Evolutionary conservation across 2,797 vertebrate genomes (phyloP), one percentile per base, ranked within the genome.

Genomic region (Botia almorhae): DNA sequence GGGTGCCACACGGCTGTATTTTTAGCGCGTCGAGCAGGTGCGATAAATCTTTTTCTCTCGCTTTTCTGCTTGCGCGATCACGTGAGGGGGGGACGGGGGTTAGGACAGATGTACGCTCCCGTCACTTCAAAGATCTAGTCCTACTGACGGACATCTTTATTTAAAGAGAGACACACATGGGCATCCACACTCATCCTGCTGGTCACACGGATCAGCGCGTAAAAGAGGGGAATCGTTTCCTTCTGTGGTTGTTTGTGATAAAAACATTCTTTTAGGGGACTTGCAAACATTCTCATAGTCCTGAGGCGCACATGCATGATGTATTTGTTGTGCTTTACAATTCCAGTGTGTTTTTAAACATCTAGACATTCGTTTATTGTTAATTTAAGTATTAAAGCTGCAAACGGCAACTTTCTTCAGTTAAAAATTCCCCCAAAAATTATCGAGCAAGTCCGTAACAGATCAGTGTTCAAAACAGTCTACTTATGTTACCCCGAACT

Each of bases 21-120:
- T 84, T 87, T 84, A 86, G 80, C 65, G 72, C 60, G 48, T 73
- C 11, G 68, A 85, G 84, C 83, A 87, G 88, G 85, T 89, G 85
- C 84, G 33, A 84, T 87, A 85, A 82, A 87, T 87, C 84, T 85
- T 85, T 84, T 72, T 74, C 11, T 74, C 21, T 71, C 7, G 11
- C 2, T 58, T 56, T 50, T 79, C 78, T 61, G 7, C 46, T 61
- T 60, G 23, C 29, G 21, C 36, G 69, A 58, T 77, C 60, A 71
- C 60, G 55, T 39, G 48, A 85, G 48, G n/a, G 21, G 72, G 71
- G 72, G 71, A 26, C 23, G 23, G 69, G 77, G 78, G 69, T 84
- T 48, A 67, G 79, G 76, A 80, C 77, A 82, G 55, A 84, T 78
- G 76, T 48, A 74, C 55, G 60, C 36, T 83, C 26, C 78, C 69